Percentiles rank a stretch among this genome's conserved stretches.
These are phyloP conservation scores for Struthio camelus DNA, from an alignment of 2,113 vertebrate genomes.

Conservation along the genomic window DNA sequence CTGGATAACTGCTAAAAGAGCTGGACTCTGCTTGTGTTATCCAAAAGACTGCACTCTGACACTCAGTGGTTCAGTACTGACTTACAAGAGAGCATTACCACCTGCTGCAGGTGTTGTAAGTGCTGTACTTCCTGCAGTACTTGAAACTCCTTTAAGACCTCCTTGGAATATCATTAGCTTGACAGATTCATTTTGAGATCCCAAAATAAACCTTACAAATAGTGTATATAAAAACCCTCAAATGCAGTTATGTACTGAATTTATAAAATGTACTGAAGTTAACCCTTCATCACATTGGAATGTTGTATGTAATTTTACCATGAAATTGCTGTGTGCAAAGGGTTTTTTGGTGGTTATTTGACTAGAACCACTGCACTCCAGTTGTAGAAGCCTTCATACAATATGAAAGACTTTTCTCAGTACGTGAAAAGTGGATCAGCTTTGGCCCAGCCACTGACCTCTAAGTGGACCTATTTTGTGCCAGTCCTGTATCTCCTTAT, in stretches of 20 bases:
- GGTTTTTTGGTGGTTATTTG: neutral
- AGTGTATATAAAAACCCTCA: neutral
- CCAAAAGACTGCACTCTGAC: neutral
- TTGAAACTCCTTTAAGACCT: neutral
- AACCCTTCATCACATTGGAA: neutral
- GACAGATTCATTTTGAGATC: neutral
- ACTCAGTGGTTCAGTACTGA: neutral
- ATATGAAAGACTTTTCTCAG: neutral
- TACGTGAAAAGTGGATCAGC: neutral
- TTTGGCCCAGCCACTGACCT: neutral
- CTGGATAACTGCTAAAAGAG: neutral
- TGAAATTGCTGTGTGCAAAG: accelerated
- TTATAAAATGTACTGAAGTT: neutral
- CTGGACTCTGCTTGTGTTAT: neutral
- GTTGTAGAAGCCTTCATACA: neutral
- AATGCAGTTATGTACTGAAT: neutral
- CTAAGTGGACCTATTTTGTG: neutral
- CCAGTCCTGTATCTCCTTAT: neutral
- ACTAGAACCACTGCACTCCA: neutral
- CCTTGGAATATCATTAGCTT: neutral
- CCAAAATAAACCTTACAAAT: neutral
- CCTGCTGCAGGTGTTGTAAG: conserved; percentile 12
- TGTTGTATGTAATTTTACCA: neutral
- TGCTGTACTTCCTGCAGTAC: neutral
- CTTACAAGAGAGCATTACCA: neutral